Evolutionary conservation across 2,113 vertebrate species (phyloP).

Genomic region (Cygnus buccinator): DNA sequence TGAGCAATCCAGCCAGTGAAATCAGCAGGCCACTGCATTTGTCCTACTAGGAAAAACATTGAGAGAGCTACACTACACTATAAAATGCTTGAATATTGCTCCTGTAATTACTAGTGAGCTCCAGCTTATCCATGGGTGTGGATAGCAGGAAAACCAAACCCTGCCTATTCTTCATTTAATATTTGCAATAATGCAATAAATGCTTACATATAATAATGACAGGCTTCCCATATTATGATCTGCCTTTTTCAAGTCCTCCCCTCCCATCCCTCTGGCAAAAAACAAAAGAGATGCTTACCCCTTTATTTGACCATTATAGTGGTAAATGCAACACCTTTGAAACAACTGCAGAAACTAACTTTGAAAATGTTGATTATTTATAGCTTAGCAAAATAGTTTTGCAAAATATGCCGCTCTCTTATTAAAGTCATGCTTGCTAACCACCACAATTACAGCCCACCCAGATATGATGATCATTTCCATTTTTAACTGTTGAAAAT

Average conservation of each 20-base stretch:
- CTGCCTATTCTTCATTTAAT: not conserved
- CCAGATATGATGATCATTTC: not conserved
- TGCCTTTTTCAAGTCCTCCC: not conserved
- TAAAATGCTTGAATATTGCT: not conserved
- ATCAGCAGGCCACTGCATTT: not conserved
- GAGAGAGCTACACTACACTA: no score
- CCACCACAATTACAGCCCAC: not conserved
- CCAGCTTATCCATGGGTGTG: not conserved
- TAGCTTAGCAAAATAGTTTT: not conserved
- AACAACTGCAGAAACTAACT: not conserved
- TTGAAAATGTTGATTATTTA: not conserved
- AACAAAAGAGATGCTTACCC: not conserved
- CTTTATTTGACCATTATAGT: not conserved
- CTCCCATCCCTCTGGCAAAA: not conserved
- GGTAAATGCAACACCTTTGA: not conserved
- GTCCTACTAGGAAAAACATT: not conserved
- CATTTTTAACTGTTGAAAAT: not conserved
- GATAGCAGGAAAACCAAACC: not conserved
- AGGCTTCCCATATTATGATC: not conserved
- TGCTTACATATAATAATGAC: not conserved
- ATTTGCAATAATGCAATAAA: not conserved
- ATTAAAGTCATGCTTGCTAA: not conserved
- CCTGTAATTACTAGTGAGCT: not conserved
- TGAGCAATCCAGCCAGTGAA: not conserved
- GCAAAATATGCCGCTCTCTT: not conserved